phyloP scores from a whole-genome alignment of 1,140 invertebrate genomes.

The Scaptomyza hsui region DNA sequence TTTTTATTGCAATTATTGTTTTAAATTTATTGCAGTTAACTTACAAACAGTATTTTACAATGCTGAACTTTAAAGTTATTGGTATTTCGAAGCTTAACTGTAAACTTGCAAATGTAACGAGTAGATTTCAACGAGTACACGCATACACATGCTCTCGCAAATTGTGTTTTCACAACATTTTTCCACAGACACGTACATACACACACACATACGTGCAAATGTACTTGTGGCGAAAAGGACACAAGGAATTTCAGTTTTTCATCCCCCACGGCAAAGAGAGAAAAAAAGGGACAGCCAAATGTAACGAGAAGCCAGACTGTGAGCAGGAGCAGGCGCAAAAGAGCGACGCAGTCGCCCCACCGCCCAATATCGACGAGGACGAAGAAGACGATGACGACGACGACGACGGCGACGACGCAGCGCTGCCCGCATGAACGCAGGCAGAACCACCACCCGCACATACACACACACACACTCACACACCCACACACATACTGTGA shows the following conservation, averaged over 20 bases:
- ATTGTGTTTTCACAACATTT: slow-evolving; percentile 44
- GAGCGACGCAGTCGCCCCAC: slow-evolving; percentile 43
- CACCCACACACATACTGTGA: slow-evolving; percentile 33
- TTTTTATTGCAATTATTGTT: no score
- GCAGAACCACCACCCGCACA: slow-evolving; percentile 71
- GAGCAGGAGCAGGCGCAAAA: slow-evolving; percentile 49
- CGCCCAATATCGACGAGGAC: background rate
- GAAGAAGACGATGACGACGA: slow-evolving; percentile 12
- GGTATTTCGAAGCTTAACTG: slow-evolving; percentile 12
- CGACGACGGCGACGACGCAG: slow-evolving; percentile 10
- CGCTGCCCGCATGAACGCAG: slow-evolving; percentile 30
- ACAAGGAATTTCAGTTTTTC: slow-evolving; percentile 47
- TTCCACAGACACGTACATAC: slow-evolving; percentile 22
- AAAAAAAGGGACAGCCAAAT: slow-evolving; percentile 49
- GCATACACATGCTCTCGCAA: background rate
- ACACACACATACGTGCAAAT: background rate
- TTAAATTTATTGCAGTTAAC: no score
- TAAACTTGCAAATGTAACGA: slow-evolving; percentile 17
- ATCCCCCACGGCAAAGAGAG: slow-evolving; percentile 49
- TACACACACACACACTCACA: slow-evolving; percentile 55
- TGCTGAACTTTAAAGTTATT: background rate
- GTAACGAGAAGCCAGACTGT: slow-evolving; percentile 32
- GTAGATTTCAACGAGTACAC: slow-evolving; percentile 10
- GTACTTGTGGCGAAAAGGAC: slow-evolving; percentile 14
- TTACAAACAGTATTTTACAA: no score